Conservation (phyloP, 2,888 invertebrate species). For the Cheilosia soror region DNA sequence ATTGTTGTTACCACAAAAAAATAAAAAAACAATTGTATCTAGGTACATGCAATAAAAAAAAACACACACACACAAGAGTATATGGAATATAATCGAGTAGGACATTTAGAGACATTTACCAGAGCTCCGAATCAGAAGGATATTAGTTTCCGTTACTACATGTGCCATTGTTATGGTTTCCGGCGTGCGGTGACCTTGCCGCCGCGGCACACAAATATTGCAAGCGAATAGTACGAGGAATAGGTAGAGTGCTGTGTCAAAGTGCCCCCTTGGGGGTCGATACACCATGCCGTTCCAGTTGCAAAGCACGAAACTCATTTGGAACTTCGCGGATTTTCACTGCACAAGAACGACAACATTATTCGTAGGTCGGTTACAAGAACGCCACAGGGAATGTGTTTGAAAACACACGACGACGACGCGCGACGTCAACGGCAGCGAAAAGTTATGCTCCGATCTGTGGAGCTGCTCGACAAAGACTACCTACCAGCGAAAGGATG, state of each 20-base stretch:
- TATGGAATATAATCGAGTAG: not conserved
- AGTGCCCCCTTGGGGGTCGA: constrained; percentile 49
- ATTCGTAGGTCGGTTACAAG: constrained; percentile 20
- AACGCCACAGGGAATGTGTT: constrained; percentile 36
- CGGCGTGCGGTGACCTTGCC: constrained; percentile 61
- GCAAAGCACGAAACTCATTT: constrained; percentile 61
- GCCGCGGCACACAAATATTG: constrained; percentile 67
- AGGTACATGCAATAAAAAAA: constrained; percentile 57
- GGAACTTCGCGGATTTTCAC: constrained; percentile 60
- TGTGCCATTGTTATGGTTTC: constrained; percentile 74
- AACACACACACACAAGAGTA: not conserved
- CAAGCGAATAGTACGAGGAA: constrained; percentile 59
- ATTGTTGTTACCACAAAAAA: constrained; percentile 59
- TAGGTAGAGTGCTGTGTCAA: constrained; percentile 45
- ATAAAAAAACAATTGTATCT: constrained; percentile 11
- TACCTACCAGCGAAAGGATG: constrained; percentile 74
- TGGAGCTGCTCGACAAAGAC: constrained; percentile 73
- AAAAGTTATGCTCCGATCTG: constrained; percentile 69
- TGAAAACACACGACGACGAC: constrained; percentile 23
- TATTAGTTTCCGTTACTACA: constrained; percentile 74
- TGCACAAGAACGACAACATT: constrained; percentile 55
- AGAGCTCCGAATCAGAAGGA: constrained; percentile 69
- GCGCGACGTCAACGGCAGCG: constrained; percentile 21
- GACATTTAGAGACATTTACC: constrained; percentile 54
- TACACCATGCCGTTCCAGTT: constrained; percentile 52